Conservation (phyloP, 2,113 vertebrate species). For the Henicopernis longicauda region DNA sequence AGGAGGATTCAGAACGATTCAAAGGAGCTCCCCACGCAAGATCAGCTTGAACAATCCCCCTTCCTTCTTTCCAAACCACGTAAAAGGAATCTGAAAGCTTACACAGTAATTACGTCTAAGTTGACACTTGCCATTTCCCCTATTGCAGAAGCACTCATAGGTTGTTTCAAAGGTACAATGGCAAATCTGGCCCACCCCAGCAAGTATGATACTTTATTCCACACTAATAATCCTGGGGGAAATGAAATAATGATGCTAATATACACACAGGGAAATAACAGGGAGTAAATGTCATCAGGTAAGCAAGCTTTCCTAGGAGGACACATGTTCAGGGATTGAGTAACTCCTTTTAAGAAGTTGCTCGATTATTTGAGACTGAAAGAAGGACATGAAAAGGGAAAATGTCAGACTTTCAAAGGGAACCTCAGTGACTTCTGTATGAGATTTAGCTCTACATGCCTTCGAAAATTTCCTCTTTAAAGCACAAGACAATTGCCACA, state of each 20-base stretch:
- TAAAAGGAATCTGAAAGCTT: neutral
- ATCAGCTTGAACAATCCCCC: neutral
- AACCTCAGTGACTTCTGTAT: neutral
- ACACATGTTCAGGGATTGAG: neutral
- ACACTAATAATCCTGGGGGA: neutral
- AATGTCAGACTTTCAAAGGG: neutral
- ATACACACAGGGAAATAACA: neutral
- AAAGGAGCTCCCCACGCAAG: rapidly evolving
- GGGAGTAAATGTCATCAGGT: neutral
- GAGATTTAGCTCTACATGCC: neutral
- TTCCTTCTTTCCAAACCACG: neutral
- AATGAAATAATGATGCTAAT: neutral
- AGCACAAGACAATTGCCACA: neutral
- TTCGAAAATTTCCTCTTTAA: neutral
- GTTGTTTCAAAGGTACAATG: neutral
- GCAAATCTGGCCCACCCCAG: neutral
- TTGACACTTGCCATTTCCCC: neutral
- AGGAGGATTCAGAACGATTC: neutral
- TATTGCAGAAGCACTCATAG: neutral
- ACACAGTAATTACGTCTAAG: neutral
- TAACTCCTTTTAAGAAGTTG: neutral
- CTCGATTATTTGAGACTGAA: neutral
- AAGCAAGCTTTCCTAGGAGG: neutral
- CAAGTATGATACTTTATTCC: neutral
- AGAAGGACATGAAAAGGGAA: neutral